These are phyloP conservation scores for Drosophila ambigua DNA, from an alignment of 1,140 invertebrate species.

Conservation along the genomic window DNA sequence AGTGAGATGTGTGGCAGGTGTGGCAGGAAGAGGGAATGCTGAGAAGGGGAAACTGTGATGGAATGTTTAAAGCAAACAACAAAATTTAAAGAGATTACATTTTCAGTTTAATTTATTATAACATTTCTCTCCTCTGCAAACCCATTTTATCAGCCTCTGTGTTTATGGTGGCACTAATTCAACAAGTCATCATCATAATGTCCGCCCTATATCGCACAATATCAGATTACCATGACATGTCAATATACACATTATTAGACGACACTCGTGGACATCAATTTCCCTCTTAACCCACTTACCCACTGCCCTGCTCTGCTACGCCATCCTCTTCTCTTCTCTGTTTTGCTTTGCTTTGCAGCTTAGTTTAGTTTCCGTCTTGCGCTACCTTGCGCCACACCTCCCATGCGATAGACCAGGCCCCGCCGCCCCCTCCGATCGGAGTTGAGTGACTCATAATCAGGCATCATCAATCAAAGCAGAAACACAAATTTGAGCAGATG, in stretches of 20 bases:
- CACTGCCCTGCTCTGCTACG: slow-evolving; percentile 21
- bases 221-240: slow-evolving; percentile 53
- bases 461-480: slow-evolving; percentile 67
- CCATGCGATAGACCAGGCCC: slow-evolving; percentile 10
- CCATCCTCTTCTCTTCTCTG: too few species aligned
- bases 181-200: slow-evolving; percentile 44
- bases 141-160: slow-evolving; percentile 18
- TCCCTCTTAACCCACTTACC: slow-evolving; percentile 55
- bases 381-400: slow-evolving; percentile 6
- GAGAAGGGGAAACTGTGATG: slow-evolving; percentile 5
- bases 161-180: slow-evolving; percentile 17
- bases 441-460: slow-evolving; percentile 70
- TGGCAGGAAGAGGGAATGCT: slow-evolving; percentile 10
- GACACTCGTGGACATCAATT: slow-evolving; percentile 23
- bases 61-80: background rate
- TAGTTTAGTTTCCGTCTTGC: slow-evolving; percentile 8
- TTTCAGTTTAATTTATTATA: slow-evolving; percentile 1
- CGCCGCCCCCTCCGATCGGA: slow-evolving; percentile 2
- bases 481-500: slow-evolving; percentile 29
- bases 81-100: slow-evolving; percentile 1
- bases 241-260: slow-evolving; percentile 35
- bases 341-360: background rate
- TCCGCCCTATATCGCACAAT: slow-evolving; percentile 33
- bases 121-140: too few species aligned
- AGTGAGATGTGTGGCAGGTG: slow-evolving; percentile 39